A percentile compares a stretch with the other conserved stretches of the same genome.
Conservation (phyloP, 2,888 invertebrate genomes). For the Chesias legatella region DNA sequence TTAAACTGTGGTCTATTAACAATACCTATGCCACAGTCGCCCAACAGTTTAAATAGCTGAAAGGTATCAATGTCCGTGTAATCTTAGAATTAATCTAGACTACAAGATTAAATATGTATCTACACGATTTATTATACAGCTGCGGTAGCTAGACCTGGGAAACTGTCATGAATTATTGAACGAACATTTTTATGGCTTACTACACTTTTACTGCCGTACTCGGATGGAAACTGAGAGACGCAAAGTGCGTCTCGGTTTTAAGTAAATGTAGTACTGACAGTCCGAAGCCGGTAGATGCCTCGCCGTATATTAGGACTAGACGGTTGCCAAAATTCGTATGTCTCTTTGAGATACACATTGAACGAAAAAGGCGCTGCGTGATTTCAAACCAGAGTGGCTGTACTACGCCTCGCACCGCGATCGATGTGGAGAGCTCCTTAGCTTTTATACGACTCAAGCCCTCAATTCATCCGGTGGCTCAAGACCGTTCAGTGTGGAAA, state of each 20-base stretch:
- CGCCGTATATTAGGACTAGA: too few relatives aligned
- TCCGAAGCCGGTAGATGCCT: too few relatives aligned
- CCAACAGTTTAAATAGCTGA: constrained; percentile 6
- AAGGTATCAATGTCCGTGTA: constrained; percentile 6
- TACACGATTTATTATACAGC: constrained; percentile 8
- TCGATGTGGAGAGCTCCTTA: too few relatives aligned
- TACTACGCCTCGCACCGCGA: too few relatives aligned
- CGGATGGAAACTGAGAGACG: background rate
- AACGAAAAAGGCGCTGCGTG: too few relatives aligned
- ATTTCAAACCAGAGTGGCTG: too few relatives aligned
- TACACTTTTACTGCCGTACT: background rate
- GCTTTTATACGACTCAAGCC: too few relatives aligned
- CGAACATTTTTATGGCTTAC: background rate
- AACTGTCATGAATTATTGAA: background rate
- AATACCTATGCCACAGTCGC: too few relatives aligned
- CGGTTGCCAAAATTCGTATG: too few relatives aligned
- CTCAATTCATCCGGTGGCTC: too few relatives aligned
- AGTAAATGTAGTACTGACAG: background rate
- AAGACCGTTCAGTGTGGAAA: too few relatives aligned
- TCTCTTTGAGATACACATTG: background rate
- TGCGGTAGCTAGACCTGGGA: constrained; percentile 1
- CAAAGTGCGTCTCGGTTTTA: background rate
- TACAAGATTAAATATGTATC: constrained; percentile 7
- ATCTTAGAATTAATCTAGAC: constrained; percentile 3
- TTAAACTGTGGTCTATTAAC: too few relatives aligned